A percentile compares a stretch with the other conserved stretches of the same genome.
These are phyloP conservation scores for Apamea anceps DNA, from an alignment of 2,888 invertebrate species.

Conservation along the genomic window DNA sequence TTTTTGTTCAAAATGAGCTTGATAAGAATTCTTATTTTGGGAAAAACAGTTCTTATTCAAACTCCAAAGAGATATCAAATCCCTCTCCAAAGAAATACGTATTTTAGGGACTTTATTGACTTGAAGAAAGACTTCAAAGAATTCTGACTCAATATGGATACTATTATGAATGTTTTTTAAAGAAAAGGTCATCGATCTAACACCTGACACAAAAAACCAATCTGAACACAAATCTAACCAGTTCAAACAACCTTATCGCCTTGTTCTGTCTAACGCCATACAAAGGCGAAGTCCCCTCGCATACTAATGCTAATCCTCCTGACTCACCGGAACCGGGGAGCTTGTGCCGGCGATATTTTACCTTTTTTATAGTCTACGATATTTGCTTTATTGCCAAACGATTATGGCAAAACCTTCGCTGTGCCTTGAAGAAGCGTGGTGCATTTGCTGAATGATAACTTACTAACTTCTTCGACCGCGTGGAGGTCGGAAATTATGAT, in stretches of 20 bases:
- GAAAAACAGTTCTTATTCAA: neutral
- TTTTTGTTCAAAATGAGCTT: neutral
- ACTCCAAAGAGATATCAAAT: neutral
- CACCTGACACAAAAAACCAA: neutral
- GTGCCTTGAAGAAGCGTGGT: neutral
- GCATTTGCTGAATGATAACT: slow-evolving; percentile 3
- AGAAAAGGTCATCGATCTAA: slow-evolving; percentile 10
- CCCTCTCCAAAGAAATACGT: neutral
- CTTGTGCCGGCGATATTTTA: slow-evolving; percentile 41
- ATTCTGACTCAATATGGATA: neutral
- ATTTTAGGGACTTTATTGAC: neutral
- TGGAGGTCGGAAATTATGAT: neutral
- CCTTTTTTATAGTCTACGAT: slow-evolving; percentile 34
- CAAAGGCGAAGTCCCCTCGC: slow-evolving; percentile 58
- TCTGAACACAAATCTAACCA: slow-evolving; percentile 20
- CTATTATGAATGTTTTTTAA: neutral
- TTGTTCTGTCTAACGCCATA: slow-evolving; percentile 42
- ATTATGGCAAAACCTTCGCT: slow-evolving; percentile 24
- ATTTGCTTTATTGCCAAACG: slow-evolving; percentile 41
- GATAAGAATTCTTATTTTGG: neutral
- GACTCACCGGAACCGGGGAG: slow-evolving; percentile 74
- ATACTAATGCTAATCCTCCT: slow-evolving; percentile 73
- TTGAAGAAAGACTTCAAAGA: neutral
- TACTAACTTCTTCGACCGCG: neutral
- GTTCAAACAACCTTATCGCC: slow-evolving; percentile 36